Conservation (phyloP, 2,888 invertebrate species). For the Spodoptera littoralis region DNA sequence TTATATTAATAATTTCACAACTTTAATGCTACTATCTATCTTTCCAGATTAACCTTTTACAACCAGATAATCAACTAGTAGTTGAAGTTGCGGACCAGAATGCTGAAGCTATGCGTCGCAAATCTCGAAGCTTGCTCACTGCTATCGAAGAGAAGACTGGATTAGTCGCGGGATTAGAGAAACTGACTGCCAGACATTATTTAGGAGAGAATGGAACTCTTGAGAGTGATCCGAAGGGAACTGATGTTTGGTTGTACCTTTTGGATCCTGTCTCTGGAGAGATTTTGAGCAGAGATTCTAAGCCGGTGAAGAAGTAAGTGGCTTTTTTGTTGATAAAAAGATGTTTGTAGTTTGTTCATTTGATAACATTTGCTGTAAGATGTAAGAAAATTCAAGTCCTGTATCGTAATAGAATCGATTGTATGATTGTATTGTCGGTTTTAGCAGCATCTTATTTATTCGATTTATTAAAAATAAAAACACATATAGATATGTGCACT, state of each 20-base stretch:
- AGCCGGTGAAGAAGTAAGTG: slow-evolving; percentile 91
- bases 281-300: slow-evolving; percentile 92
- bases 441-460: no score
- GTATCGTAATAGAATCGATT: no score
- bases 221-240: slow-evolving; percentile 92
- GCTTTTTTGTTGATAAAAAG: neutral
- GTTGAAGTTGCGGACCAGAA: slow-evolving; percentile 93
- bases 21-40: neutral
- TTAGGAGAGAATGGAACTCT: slow-evolving; percentile 93
- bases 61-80: slow-evolving; percentile 93
- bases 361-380: no score
- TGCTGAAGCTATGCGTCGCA: slow-evolving; percentile 90
- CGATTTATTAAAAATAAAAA: no score
- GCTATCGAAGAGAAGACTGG: slow-evolving; percentile 92
- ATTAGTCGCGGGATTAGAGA: slow-evolving; percentile 94
- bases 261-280: slow-evolving; percentile 93
- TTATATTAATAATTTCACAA: no score
- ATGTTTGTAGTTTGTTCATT: no score
- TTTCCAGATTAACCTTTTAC: slow-evolving; percentile 93
- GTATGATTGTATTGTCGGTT: no score
- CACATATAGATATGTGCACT: no score
- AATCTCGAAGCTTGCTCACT: slow-evolving; percentile 84
- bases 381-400: no score
- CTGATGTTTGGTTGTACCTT: slow-evolving; percentile 96
- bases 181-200: slow-evolving; percentile 93